Evolutionary conservation across 2,113 vertebrate genomes (phyloP), one percentile per base, ranked within the genome.

Genomic region (Protobothrops flavoviridis): DNA sequence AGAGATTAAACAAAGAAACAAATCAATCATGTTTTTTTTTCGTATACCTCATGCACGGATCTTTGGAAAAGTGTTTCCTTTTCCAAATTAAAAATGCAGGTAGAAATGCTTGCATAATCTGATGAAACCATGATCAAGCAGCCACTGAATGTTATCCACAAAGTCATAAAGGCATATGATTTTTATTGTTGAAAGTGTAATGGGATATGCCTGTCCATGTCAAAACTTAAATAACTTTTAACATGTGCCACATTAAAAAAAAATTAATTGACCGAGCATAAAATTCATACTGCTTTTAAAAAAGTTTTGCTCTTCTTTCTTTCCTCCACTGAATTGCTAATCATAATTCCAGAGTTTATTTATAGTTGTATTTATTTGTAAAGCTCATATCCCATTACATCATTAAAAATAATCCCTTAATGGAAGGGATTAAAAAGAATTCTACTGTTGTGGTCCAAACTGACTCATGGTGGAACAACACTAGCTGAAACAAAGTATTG

Each of bases 121-220:
- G n/a, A 74, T 74, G 39, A 88, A 55, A 39, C 69, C 26, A 12
- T 87, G 39, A 13, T 61, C 29, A 29, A 13, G 13, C 33, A 13
- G 13, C 33, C 61, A n/a, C 81, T 91, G 26, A 1, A 45, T 59
- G 1, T 11, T 92, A 89, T 53, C 15, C 13, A 13, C 55, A 55
- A 92, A 52, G 3, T 52, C 86, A 88, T 87, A 1, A 89, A 92
- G 55, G 43, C 87, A 90, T 90, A 1, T 93, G 6, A 94, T 95
- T 96, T 91, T 94, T 88, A 94, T 87, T 50, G 50, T 64, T n/a
- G 8, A 94, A 92, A 93, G 24, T 5, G 0, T 90, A 93, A 94
- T 45, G 90, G 0, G 7, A 94, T 93, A 93, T 13, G 64, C 0
- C 94, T 0, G 61, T 91, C 95, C 39, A 92, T 88, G 90, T 87